Conservation (phyloP, 2,888 invertebrate genomes). For the Lepidonotus clava region DNA sequence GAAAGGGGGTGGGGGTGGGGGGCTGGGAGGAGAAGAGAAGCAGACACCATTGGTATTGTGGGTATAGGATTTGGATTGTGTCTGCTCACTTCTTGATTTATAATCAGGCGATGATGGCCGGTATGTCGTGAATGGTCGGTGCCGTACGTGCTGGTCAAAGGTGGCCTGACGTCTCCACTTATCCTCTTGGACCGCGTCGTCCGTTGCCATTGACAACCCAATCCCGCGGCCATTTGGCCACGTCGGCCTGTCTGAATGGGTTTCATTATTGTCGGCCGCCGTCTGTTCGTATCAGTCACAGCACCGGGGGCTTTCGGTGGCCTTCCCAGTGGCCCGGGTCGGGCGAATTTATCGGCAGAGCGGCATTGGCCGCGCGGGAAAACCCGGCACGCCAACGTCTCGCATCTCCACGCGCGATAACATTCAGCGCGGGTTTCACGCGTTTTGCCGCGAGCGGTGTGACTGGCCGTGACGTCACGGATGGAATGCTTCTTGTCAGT, state of each 20-base stretch:
- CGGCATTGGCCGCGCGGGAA: not conserved
- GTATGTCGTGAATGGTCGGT: not conserved
- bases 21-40: not conserved
- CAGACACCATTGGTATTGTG: not conserved
- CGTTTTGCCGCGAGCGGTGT: not conserved
- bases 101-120: not conserved
- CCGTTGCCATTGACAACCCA: conserved; percentile 27
- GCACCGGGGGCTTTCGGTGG: not conserved
- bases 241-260: not conserved
- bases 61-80: not conserved
- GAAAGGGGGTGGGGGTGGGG: not conserved
- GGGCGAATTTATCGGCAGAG: not conserved
- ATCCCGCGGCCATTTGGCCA: conserved; percentile 6
- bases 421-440: conserved; percentile 2
- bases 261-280: not conserved
- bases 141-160: conserved; percentile 12
- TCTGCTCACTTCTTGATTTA: not conserved
- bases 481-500: not conserved
- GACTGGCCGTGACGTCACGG: not conserved
- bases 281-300: not conserved
- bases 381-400: not conserved
- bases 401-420: not conserved
- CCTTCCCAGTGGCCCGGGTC: not conserved
- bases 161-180: not conserved
- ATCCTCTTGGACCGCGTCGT: not conserved